phyloP scores from a whole-genome alignment of 2,797 vertebrate species.

The Eutrigla gurnardus region DNA sequence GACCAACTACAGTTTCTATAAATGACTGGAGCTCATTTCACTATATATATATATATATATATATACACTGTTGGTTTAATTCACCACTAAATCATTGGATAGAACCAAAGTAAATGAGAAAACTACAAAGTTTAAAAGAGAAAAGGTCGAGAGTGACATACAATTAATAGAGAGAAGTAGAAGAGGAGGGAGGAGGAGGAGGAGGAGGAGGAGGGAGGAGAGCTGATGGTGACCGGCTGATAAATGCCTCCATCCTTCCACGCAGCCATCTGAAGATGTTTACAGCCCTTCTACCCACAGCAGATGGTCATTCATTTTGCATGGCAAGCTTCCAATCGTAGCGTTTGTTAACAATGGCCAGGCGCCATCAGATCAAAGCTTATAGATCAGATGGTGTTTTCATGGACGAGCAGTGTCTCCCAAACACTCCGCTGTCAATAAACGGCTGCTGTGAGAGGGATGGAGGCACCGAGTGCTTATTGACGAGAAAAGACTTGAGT shows the following conservation, averaged over 20 bases:
- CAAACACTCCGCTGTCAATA: constrained; percentile 43
- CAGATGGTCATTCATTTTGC: constrained; percentile 61
- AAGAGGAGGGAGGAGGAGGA: constrained; percentile 1
- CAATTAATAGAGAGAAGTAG: neutral
- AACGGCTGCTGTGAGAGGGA: constrained; percentile 30
- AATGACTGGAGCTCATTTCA: no score
- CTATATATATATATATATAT: no score
- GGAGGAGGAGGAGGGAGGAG: constrained; percentile 2
- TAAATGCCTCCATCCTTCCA: constrained; percentile 38
- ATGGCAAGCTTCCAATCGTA: constrained; percentile 43
- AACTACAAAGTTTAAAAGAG: neutral
- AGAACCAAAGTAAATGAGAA: neutral
- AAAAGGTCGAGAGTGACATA: neutral
- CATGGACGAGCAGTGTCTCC: constrained; percentile 49
- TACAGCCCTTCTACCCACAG: constrained; percentile 55
- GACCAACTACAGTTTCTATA: no score
- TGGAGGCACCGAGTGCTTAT: constrained; percentile 31
- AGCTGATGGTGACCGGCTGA: constrained; percentile 40
- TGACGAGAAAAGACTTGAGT: constrained; percentile 22
- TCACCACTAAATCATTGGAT: neutral
- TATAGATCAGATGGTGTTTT: constrained; percentile 59
- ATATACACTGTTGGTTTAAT: no score
- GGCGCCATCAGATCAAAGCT: constrained; percentile 55
- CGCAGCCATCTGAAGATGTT: constrained; percentile 57
- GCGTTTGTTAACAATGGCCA: constrained; percentile 56